Evolutionary conservation across 2,113 vertebrate species (phyloP), one percentile per base, ranked within the genome.

Genomic region (Agapornis roseicollis): DNA sequence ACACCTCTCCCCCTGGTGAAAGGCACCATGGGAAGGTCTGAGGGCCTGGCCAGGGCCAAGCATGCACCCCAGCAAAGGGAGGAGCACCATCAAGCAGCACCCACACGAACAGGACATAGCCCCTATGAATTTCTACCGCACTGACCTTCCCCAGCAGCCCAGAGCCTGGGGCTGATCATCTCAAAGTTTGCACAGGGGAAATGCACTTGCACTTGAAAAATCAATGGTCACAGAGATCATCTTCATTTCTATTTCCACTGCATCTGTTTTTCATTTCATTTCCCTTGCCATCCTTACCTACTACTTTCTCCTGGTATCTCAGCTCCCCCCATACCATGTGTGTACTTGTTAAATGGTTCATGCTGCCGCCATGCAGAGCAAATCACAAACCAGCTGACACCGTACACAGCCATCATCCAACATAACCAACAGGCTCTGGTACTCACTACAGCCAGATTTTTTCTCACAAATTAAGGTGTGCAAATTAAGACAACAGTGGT

Each of bases 61-160:
- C 33, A 42, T 1, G 7, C 44, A 22, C n/a, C 22, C 12, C 19
- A 60, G 69, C 19, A 53, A 82, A 84, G 16, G n/a, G 44, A 65
- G 31, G 8, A 14, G 7, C 15, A 63, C 42, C 10, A 10, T 6
- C 37, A 71, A 41, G 39, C 60, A 74, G 31, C 47, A 80, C 64
- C 60, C 52, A 86, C 28, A 39, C 42, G 70, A 58, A 50, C 1
- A 0, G 35, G 46, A 52, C 33, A 19, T 12, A 81, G 17, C 44
- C 37, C 10, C 6, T 24, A 3, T 0, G 0, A 31, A 56, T 29
- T 83, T 33, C 69, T 73, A 25, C 24, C 29, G 25, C 1, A 64
- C 1, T 0, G 10, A 17, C 25, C 53, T 80, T 44, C 6, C 35
- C 37, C 25, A 13, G 3, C 3, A 31, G 24, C 5, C 1, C 41